Base-by-base conservation (phyloP, 2,113 vertebrate species). In the Melanocharis versteri region DNA sequence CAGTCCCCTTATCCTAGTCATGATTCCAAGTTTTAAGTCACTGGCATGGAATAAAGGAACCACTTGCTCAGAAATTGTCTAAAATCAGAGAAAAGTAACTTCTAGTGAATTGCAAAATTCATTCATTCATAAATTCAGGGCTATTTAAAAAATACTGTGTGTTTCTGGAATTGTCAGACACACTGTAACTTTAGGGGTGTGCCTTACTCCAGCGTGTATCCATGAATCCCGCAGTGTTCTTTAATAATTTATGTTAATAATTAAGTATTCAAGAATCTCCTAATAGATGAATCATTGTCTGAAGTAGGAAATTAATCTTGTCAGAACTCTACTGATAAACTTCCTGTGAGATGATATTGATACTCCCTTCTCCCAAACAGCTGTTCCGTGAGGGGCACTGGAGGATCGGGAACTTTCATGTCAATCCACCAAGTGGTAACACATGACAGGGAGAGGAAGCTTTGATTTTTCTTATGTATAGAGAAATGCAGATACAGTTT, bases 191-290 rank as follows among this genome's bases (percentile, higher is more conserved):
- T 77, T 20, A 71, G 57, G 23, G 18, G 2, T 48, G 64, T 53
- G 90, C 47, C n/a, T 92, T 62, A 64, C 44, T 94, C 35, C 78
- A 51, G 4, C 0, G 0, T 60, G 93, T 57, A 64, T 56, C 53
- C 44, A 35, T 13, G 69, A 83, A 75, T 72, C 56, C 86, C 0
- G 0, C 57, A 42, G 56, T 27, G 47, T 31, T 71, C 40, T 61
- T 95, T 57, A 96, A 92, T 96, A 94, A 95, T 79, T 60, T 16
- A 92, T 60, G 66, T 68, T 80, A 78, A 87, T 87, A 84, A 92
- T 94, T 62, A 94, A 89, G 45, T 82, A 89, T 96, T 92, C 77
- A 75, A 91, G 80, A 81, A 71, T 28, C 57, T 84, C 61, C 60
- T 94, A 64, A 93, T 56, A 87, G 61, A 75, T 5, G 2, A 81